Evolutionary conservation across 2,113 vertebrate species (phyloP), one percentile per base, ranked within the genome.

Genomic region (Ceuthmochares aereus): DNA sequence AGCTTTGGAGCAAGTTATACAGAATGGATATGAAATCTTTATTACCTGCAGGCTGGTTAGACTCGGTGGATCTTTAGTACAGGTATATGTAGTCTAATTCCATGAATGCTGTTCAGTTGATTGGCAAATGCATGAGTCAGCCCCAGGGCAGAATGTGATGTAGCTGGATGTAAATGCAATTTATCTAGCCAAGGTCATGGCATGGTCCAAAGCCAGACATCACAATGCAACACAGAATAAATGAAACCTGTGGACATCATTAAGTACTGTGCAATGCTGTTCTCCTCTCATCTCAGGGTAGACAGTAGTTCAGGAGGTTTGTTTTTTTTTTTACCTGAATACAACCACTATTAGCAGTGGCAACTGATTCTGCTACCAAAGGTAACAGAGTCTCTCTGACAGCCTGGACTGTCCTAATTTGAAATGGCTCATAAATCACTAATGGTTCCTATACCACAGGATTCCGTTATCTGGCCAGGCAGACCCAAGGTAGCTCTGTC

Each of bases 401-500:
- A 79, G 12, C 5, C 52, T 89, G 52, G 37, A 15, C 29, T 51
- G 63, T 32, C 25, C 22, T 67, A 54, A 26, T 17, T 66, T 70
- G 68, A 70, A 94, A 74, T 13, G 22, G 27, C 10, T 80, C 30
- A 40, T 83, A 81, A 91, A 89, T 84, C 64, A 80, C 34, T 78
- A 54, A 26, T 30, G 25, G 10, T 34, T 83, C 26, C 32, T 51
- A 23, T 2, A 59, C 10, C 10, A 27, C 12, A 75, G 10, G 26
- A 56, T 3, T 8, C 23, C 2, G 1, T 70, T 59, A 47, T 40
- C 42, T 59, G 32, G 16, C 55, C 60, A 87, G 47, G 26, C 15
- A 43, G 32, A 78, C 25, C 60, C n/a, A 26, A 78, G 20, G 14
- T 27, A 51, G n/a, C 7, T 68, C 66, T 95, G 20, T 43, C 20